A percentile compares a stretch with the other conserved stretches of the same genome.
Conservation (phyloP, 2,888 invertebrate genomes). For the Carabus problematicus region DNA sequence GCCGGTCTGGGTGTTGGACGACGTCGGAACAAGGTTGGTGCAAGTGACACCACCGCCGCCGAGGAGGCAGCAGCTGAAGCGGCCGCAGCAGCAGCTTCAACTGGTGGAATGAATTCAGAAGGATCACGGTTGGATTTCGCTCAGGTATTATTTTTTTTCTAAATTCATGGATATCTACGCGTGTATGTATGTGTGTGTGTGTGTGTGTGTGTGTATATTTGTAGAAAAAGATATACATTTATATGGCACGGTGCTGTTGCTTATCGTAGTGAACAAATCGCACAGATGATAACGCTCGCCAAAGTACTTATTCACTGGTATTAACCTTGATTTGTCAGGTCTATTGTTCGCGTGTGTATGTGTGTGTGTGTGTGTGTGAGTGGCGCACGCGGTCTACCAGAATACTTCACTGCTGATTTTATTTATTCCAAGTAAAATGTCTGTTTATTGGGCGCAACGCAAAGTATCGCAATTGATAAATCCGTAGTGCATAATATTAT, state of each 20-base stretch:
- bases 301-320: conserved; percentile 31
- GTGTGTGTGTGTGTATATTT: conserved; percentile 4
- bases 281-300: conserved; percentile 30
- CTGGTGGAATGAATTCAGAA: too few relatives aligned
- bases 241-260: conserved; percentile 20
- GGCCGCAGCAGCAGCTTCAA: conserved; percentile 39
- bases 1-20: conserved; percentile 63
- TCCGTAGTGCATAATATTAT: conserved; percentile 21
- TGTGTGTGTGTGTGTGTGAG: neutral
- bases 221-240: conserved; percentile 5
- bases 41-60: conserved; percentile 67
- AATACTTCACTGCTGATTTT: too few relatives aligned
- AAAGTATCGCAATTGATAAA: neutral
- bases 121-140: conserved; percentile 43
- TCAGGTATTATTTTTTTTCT: conserved; percentile 39
- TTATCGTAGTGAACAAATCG: conserved; percentile 38
- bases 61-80: conserved; percentile 52
- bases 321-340: conserved; percentile 38
- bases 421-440: too few relatives aligned
- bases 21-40: conserved; percentile 78
- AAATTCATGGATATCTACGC: neutral
- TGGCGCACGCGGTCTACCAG: too few relatives aligned
- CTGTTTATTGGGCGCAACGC: neutral
- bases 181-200: conserved; percentile 6
- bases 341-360: conserved; percentile 29